A percentile compares a stretch with the other conserved stretches of the same genome.
These are phyloP conservation scores for Campoletis sonorensis DNA, from an alignment of 1,140 invertebrate genomes.

Conservation along the genomic window DNA sequence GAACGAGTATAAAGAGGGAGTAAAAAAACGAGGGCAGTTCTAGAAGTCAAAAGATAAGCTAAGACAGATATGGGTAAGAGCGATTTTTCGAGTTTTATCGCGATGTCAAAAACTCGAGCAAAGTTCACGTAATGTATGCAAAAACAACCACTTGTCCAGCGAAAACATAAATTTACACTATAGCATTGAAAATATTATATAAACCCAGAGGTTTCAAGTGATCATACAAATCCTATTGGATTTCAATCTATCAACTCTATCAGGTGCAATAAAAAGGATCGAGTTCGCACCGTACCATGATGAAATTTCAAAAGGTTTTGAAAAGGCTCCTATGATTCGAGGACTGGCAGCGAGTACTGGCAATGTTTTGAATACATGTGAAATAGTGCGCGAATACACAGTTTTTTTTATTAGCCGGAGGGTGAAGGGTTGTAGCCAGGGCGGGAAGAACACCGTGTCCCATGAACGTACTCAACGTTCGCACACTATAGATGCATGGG, in stretches of 20 bases:
- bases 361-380: too few relatives aligned
- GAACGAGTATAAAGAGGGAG: background rate
- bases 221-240: background rate
- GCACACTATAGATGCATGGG: too few relatives aligned
- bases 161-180: conserved; percentile 1
- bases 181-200: background rate
- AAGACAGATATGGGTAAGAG: conserved; percentile 9
- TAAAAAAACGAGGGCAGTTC: background rate
- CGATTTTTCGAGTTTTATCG: conserved; percentile 40
- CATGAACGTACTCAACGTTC: too few relatives aligned
- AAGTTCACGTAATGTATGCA: background rate
- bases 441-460: too few relatives aligned
- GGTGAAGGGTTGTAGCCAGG: too few relatives aligned
- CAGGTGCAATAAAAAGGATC: background rate
- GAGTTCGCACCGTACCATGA: too few relatives aligned
- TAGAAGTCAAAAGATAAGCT: conserved; percentile 33
- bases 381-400: too few relatives aligned
- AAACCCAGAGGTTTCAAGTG: background rate
- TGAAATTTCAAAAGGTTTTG: too few relatives aligned
- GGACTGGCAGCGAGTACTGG: too few relatives aligned
- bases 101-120: background rate
- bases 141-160: background rate
- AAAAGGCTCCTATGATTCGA: too few relatives aligned
- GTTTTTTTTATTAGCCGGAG: too few relatives aligned
- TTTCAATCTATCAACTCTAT: background rate